Conservation (phyloP, 2,113 vertebrate species). For the Chroicocephalus ridibundus region DNA sequence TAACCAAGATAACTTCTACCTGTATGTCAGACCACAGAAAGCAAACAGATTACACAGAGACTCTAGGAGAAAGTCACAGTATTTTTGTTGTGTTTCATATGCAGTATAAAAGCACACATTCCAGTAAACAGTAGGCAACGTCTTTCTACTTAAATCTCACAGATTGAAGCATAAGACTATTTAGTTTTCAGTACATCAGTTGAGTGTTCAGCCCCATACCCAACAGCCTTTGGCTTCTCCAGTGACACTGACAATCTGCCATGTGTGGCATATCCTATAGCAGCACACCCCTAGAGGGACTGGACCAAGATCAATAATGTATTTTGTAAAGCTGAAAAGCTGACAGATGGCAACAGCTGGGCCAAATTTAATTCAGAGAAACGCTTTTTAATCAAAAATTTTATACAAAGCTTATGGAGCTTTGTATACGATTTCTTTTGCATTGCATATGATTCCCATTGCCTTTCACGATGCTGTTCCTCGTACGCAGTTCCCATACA, state of each 20-base stretch:
- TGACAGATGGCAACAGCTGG: background rate
- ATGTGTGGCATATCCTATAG: background rate
- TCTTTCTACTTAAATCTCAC: background rate
- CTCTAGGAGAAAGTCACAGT: background rate
- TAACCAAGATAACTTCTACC: background rate
- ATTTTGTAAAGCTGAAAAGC: background rate
- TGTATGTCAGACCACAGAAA: background rate
- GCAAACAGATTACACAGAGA: rapidly evolving
- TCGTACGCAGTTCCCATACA: background rate
- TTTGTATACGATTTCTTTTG: background rate
- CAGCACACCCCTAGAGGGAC: background rate
- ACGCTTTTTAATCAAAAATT: background rate
- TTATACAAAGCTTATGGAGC: background rate
- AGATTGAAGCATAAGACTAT: background rate
- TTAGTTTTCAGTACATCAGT: background rate
- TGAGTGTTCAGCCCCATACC: background rate
- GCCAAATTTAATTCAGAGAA: background rate
- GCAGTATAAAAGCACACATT: background rate
- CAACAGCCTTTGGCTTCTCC: background rate
- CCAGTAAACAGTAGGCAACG: background rate
- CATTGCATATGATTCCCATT: background rate
- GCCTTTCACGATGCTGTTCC: background rate
- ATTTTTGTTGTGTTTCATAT: background rate
- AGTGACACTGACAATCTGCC: background rate
- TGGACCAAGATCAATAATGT: background rate